A percentile compares a stretch with the other conserved stretches of the same genome.
phyloP scores from a whole-genome alignment of 2,888 invertebrate genomes.

The Drosophila sordidula region DNA sequence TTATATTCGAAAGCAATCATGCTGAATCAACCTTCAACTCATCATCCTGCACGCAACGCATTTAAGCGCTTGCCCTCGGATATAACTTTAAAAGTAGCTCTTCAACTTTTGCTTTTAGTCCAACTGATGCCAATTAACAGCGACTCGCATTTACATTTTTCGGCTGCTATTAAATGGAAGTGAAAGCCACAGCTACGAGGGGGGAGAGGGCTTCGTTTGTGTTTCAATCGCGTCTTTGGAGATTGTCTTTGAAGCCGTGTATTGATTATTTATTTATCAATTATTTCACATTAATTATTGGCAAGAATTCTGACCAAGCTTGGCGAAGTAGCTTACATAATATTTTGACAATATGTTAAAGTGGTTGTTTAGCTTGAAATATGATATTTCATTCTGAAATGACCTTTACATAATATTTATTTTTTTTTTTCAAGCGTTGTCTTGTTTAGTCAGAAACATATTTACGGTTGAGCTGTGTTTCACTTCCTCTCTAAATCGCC shows the following conservation, averaged over 20 bases:
- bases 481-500: no score
- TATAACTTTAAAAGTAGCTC: conserved; percentile 1
- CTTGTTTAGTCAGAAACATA: no score
- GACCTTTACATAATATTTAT: no score
- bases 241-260: not conserved
- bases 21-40: conserved; percentile 43
- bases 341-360: no score
- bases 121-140: not conserved
- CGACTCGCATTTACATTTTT: not conserved
- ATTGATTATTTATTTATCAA: no score
- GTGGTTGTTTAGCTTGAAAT: no score
- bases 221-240: not conserved
- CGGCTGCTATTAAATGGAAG: not conserved
- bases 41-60: conserved; percentile 9
- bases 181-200: not conserved
- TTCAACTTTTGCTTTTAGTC: not conserved
- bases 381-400: no score
- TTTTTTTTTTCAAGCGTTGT: no score
- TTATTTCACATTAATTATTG: not conserved
- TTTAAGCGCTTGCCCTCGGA: conserved; percentile 11
- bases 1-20: conserved; percentile 6
- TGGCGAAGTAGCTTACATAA: no score
- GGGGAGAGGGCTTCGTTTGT: not conserved
- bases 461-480: no score
- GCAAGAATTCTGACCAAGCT: no score